Evolutionary conservation across 2,113 vertebrate species (phyloP).

Genomic region (Sinosuthora webbiana): DNA sequence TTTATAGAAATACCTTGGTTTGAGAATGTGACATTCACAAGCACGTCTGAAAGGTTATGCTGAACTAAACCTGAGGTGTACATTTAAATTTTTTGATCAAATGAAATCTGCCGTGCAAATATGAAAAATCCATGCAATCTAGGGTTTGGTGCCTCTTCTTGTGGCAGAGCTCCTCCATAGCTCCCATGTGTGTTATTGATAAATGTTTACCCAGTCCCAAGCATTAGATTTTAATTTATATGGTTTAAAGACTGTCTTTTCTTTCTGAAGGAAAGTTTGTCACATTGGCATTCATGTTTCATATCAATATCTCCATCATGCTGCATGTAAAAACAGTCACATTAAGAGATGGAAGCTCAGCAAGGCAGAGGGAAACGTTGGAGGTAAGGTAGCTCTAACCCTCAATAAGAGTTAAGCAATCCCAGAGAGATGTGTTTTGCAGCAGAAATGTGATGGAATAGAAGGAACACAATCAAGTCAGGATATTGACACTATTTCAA

Average conservation of each 20-base stretch:
- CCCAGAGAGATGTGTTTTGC: background rate
- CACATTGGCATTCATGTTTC: background rate
- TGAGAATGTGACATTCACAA: background rate
- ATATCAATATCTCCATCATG: background rate
- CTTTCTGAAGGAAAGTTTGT: background rate
- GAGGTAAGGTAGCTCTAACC: background rate
- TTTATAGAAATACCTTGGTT: constrained; percentile 45
- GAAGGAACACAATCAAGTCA: background rate
- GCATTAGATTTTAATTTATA: background rate
- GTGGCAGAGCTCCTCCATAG: background rate
- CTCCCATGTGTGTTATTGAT: background rate
- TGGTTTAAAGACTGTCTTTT: background rate
- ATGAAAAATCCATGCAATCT: background rate
- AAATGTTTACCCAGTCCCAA: background rate
- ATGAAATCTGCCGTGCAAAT: background rate
- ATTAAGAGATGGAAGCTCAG: background rate
- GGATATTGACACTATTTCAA: background rate
- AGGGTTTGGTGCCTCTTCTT: background rate
- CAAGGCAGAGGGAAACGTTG: background rate
- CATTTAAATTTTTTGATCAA: background rate
- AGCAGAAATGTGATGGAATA: background rate
- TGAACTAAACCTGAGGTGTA: background rate
- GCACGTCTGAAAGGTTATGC: background rate
- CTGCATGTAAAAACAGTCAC: background rate
- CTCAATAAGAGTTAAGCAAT: background rate